These are phyloP conservation scores for Pipistrellus kuhlii DNA, from an alignment of 2,797 vertebrate species.

Conservation along the genomic window DNA sequence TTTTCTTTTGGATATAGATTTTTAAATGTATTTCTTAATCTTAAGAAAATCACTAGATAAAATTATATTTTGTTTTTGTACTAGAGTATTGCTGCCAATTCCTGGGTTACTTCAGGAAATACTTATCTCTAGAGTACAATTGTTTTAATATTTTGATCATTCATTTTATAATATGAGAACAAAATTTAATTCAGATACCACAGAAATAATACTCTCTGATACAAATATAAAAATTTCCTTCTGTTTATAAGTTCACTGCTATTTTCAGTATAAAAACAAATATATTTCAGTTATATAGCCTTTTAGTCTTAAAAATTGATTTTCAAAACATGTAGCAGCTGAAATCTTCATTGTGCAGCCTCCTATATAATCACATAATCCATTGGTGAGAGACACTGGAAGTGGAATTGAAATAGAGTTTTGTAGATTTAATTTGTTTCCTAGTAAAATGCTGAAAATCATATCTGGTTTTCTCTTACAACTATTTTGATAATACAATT, in stretches of 20 bases:
- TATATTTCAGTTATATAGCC: constrained; percentile 40
- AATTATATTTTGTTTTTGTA: constrained; percentile 35
- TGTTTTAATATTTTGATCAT: constrained; percentile 31
- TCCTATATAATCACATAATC: constrained; percentile 70
- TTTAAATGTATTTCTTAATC: constrained; percentile 58
- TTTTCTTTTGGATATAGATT: background rate
- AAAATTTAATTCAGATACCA: constrained; percentile 51
- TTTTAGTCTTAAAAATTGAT: constrained; percentile 72
- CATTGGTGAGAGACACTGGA: background rate
- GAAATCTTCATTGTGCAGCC: constrained; percentile 30
- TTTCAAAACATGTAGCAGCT: constrained; percentile 46
- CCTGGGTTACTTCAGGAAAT: background rate
- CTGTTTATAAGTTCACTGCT: background rate
- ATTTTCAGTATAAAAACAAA: constrained; percentile 36
- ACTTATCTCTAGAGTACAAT: background rate
- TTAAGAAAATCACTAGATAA: constrained; percentile 48
- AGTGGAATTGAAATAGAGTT: constrained; percentile 49
- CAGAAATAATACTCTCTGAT: constrained; percentile 36
- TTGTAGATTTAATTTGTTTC: constrained; percentile 43
- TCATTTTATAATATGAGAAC: background rate
- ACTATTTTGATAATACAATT: constrained; percentile 47
- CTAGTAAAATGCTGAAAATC: constrained; percentile 62
- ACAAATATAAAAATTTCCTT: background rate
- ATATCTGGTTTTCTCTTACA: background rate
- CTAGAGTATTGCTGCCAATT: constrained; percentile 17